Conservation (phyloP, 1,140 invertebrate species). For the Ephestia elutella region DNA sequence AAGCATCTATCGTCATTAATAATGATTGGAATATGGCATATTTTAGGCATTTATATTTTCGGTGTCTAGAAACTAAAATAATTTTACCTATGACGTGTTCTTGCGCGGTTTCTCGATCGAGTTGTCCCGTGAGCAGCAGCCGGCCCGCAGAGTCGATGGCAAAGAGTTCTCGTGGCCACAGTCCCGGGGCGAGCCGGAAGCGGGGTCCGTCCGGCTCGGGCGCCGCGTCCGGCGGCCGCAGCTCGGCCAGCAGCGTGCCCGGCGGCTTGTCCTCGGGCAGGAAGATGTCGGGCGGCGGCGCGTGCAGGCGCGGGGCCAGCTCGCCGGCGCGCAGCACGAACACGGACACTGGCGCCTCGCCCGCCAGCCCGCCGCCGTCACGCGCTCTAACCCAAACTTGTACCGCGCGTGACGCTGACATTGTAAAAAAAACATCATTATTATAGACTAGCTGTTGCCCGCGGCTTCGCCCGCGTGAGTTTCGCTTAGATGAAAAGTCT, state of each 20-base stretch:
- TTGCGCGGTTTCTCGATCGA: slow-evolving; percentile 86
- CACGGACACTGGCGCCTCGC: slow-evolving; percentile 85
- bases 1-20: no score
- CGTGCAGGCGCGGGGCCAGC: slow-evolving; percentile 81
- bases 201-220: slow-evolving; percentile 12
- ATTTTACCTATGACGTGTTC: slow-evolving; percentile 80
- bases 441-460: no score
- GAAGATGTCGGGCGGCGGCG: slow-evolving; percentile 84
- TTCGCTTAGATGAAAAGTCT: no score
- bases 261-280: slow-evolving; percentile 82
- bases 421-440: no score
- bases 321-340: slow-evolving; percentile 83
- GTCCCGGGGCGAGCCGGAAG: slow-evolving; percentile 80
- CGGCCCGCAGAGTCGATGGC: slow-evolving; percentile 83
- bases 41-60: no score
- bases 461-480: no score
- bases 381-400: slow-evolving; percentile 92
- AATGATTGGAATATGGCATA: no score
- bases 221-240: slow-evolving; percentile 68
- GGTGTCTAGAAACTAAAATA: no score
- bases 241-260: slow-evolving; percentile 58
- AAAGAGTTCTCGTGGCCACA: slow-evolving; percentile 80
- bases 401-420: slow-evolving; percentile 86
- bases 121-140: slow-evolving; percentile 79
- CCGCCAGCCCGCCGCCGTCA: slow-evolving; percentile 82